Percentiles rank a stretch among this genome's conserved stretches.
Evolutionary conservation across 2,113 vertebrate species (phyloP).

Genomic region (Diadophis punctatus): DNA sequence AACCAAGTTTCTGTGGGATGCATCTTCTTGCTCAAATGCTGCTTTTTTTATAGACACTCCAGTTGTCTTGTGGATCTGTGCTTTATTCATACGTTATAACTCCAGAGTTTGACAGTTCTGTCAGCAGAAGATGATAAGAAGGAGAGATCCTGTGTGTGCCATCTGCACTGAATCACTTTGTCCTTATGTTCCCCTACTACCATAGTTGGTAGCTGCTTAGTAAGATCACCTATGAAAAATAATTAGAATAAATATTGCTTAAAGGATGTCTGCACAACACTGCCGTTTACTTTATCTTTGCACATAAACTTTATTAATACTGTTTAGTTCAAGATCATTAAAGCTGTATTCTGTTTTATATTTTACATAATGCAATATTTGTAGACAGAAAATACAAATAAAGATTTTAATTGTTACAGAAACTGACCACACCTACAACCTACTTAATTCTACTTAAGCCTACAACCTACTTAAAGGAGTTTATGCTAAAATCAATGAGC

Average conservation of each 20-base stretch:
- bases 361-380: no score
- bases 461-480: not conserved
- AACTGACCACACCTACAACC: not conserved
- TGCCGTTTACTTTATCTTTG: not conserved
- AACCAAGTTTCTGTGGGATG: constrained; percentile 52
- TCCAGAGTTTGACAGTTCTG: constrained; percentile 93
- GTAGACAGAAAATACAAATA: no score
- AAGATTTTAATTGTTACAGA: not conserved
- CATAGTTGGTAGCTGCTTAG: constrained; percentile 90
- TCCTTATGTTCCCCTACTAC: constrained; percentile 91
- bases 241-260: constrained; percentile 14
- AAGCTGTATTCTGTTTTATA: not conserved
- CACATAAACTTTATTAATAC: not conserved
- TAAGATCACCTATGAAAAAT: constrained; percentile 84
- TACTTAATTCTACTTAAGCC: no score
- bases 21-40: constrained; percentile 48
- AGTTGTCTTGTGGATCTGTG: constrained; percentile 61
- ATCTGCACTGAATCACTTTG: constrained; percentile 97
- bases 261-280: not conserved
- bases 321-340: not conserved
- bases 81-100: constrained; percentile 71
- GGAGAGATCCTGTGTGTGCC: constrained; percentile 90
- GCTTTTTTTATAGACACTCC: constrained; percentile 57
- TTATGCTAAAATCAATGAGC: not conserved
- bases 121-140: constrained; percentile 96